Conservation (phyloP, 23 tunicate species). For the Aplidium turbinatum region DNA sequence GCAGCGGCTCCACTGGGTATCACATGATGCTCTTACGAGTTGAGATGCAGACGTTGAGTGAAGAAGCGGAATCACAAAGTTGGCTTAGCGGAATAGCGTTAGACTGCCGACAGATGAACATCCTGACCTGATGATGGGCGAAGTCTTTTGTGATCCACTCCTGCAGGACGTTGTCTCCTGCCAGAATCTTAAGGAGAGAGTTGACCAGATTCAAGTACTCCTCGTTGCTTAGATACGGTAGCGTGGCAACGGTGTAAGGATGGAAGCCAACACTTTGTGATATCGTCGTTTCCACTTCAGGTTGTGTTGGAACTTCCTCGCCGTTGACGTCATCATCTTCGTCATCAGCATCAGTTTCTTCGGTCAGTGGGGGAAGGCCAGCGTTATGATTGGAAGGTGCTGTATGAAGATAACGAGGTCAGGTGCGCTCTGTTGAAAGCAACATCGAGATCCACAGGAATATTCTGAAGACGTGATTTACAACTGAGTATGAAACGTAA, state of each 20-base stretch:
- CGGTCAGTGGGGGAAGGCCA: conserved; percentile 60
- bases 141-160: conserved; percentile 86
- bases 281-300: conserved; percentile 40
- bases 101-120: not conserved
- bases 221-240: conserved; percentile 65
- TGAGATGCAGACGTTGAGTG: too few species aligned
- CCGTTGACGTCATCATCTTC: conserved; percentile 60
- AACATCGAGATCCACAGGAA: not conserved
- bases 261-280: conserved; percentile 39
- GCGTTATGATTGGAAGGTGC: not conserved
- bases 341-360: conserved; percentile 87
- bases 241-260: conserved; percentile 58
- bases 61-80: too few species aligned
- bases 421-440: too few species aligned
- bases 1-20: too few species aligned
- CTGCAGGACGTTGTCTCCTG: conserved; percentile 64
- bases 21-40: too few species aligned
- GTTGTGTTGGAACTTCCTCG: conserved; percentile 20
- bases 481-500: too few species aligned
- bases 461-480: too few species aligned
- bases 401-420: too few species aligned
- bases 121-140: conserved; percentile 78
- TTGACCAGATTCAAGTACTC: conserved; percentile 63
- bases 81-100: too few species aligned
- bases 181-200: conserved; percentile 58